phyloP scores from a whole-genome alignment of 2,888 invertebrate species.

The Gasteruption jaculator region DNA sequence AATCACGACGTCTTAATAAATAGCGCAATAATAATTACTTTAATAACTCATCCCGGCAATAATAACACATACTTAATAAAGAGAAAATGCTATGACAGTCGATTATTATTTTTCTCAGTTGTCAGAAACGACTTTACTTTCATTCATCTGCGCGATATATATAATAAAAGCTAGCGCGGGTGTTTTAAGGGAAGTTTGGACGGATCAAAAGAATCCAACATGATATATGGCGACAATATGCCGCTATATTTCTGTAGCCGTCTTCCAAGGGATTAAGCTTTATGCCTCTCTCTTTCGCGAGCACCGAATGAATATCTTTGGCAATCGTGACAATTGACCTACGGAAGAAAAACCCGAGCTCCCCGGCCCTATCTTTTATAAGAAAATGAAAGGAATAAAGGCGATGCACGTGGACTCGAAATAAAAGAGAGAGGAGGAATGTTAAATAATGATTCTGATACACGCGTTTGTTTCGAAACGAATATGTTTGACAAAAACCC shows the following conservation, averaged over 20 bases:
- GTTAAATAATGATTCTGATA: conserved; percentile 31
- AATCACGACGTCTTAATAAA: no score
- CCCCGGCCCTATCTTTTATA: conserved; percentile 10
- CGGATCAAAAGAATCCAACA: conserved; percentile 30
- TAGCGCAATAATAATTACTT: no score
- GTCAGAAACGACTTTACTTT: conserved; percentile 3
- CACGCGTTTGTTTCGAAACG: conserved; percentile 26
- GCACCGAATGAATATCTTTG: conserved; percentile 41
- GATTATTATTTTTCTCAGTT: conserved; percentile 6
- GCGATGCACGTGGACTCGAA: no score
- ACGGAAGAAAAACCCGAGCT: conserved; percentile 11
- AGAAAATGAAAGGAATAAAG: no score
- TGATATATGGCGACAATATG: conserved; percentile 41
- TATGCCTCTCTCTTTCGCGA: conserved; percentile 35
- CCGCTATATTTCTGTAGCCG: conserved; percentile 37
- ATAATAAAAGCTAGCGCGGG: no score
- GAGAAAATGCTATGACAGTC: no score
- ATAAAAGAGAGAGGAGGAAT: conserved; percentile 16
- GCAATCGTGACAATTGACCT: conserved; percentile 36
- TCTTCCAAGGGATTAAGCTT: conserved; percentile 39
- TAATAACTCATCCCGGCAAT: no score
- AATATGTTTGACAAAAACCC: conserved; percentile 8
- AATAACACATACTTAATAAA: no score
- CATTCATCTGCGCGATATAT: no score
- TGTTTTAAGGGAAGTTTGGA: conserved; percentile 9